These are phyloP conservation scores for Eriosoma lanigerum DNA, from an alignment of 1,140 invertebrate species.

Conservation along the genomic window DNA sequence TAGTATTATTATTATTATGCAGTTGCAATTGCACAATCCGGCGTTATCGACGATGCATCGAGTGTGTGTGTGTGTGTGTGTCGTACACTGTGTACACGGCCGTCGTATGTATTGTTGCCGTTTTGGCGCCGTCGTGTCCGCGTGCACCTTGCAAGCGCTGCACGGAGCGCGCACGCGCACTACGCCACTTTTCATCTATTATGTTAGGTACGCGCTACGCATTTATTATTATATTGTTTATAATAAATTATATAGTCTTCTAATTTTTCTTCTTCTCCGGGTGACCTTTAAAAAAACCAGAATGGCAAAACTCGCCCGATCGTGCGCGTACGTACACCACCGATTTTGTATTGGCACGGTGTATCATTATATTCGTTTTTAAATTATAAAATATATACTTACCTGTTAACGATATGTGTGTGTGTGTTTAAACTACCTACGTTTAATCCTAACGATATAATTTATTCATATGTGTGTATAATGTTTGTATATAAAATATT, in stretches of 20 bases:
- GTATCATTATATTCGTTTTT: not conserved
- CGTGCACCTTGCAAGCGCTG: constrained; percentile 15
- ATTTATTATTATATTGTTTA: too few relatives aligned
- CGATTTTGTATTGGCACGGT: constrained; percentile 6
- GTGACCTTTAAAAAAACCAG: constrained; percentile 40
- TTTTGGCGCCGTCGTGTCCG: constrained; percentile 36
- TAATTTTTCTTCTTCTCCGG: constrained; percentile 5
- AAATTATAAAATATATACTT: not conserved
- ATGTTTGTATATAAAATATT: not conserved
- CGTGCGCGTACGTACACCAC: not conserved
- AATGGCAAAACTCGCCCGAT: not conserved
- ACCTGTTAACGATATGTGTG: not conserved
- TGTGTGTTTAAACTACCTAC: too few relatives aligned
- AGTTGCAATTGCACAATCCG: constrained; percentile 30
- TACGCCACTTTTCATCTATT: not conserved
- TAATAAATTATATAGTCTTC: not conserved
- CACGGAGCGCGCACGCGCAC: not conserved
- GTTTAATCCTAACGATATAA: too few relatives aligned
- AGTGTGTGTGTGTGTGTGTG: not conserved
- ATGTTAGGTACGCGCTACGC: too few relatives aligned
- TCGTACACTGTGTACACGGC: not conserved
- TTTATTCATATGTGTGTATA: not conserved
- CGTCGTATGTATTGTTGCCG: not conserved
- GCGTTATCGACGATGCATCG: not conserved
- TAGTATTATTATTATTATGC: not conserved